Evolutionary conservation across 2,113 vertebrate genomes (phyloP).

Genomic region (Vanacampus margaritifer): DNA sequence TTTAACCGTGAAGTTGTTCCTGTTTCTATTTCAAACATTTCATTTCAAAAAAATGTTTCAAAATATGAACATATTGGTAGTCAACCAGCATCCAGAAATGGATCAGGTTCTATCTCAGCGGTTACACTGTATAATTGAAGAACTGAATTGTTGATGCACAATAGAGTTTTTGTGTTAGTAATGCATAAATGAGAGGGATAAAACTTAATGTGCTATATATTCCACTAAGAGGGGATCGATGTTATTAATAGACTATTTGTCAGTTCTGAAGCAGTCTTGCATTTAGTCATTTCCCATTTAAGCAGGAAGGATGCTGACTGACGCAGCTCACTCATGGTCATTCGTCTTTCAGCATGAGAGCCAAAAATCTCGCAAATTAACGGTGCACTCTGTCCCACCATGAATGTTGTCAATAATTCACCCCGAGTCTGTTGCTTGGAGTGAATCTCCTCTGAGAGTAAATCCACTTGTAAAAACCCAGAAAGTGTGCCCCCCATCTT

Average conservation of each 20-base stretch:
- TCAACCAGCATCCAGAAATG: too few species aligned
- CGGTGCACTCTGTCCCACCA: conserved; percentile 23
- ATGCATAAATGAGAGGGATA: background rate
- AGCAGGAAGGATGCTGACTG: conserved; percentile 7
- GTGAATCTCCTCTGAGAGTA: conserved; percentile 37
- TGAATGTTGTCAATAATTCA: conserved; percentile 57
- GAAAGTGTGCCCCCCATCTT: conserved; percentile 12
- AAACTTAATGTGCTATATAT: conserved; percentile 8
- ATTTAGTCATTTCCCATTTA: conserved; percentile 14
- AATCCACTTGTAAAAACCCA: conserved; percentile 17
- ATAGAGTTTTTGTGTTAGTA: background rate
- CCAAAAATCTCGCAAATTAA: conserved; percentile 41
- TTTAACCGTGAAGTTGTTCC: too few species aligned
- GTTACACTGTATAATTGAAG: too few species aligned
- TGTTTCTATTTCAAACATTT: too few species aligned
- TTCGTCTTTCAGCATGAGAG: conserved; percentile 27
- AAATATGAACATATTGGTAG: too few species aligned
- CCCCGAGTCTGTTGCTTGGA: conserved; percentile 28
- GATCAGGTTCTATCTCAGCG: too few species aligned
- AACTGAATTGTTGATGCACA: background rate
- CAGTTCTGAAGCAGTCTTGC: conserved; percentile 10
- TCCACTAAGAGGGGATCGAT: conserved; percentile 6
- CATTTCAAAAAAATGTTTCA: too few species aligned
- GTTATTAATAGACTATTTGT: conserved; percentile 28
- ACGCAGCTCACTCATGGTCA: conserved; percentile 26